phyloP scores from a whole-genome alignment of 2,113 vertebrate species.

The Xyliphius kryptos region DNA sequence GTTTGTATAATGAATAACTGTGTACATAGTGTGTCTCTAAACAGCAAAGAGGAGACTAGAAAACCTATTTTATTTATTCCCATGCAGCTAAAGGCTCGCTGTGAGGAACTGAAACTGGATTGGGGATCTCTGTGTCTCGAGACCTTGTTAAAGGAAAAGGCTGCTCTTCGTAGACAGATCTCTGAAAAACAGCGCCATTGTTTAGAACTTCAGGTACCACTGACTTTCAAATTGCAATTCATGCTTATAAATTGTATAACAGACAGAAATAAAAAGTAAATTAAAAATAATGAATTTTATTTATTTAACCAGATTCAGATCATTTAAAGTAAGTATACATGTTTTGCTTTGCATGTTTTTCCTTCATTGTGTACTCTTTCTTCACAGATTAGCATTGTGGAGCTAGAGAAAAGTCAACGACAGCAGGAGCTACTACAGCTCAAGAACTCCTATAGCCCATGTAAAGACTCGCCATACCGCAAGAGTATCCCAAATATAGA shows the following conservation, averaged over 20 bases:
- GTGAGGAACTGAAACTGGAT: slow-evolving; percentile 89
- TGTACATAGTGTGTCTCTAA: too few species aligned
- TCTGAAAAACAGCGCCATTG: slow-evolving; percentile 95
- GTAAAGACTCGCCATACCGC: slow-evolving; percentile 74
- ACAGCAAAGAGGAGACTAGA: too few species aligned
- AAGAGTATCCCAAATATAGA: slow-evolving; percentile 66
- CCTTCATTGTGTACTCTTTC: too few species aligned
- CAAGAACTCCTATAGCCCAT: slow-evolving; percentile 83
- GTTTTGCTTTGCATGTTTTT: too few species aligned
- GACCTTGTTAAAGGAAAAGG: slow-evolving; percentile 88
- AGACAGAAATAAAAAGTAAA: too few species aligned
- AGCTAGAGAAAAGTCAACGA: slow-evolving; percentile 92
- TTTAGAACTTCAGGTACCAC: slow-evolving; percentile 94
- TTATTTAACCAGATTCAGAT: too few species aligned
- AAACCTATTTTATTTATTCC: too few species aligned
- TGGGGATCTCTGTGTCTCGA: slow-evolving; percentile 94
- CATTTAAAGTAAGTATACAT: too few species aligned
- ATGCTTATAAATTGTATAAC: too few species aligned
- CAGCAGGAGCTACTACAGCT: slow-evolving; percentile 94
- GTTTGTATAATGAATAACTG: too few species aligned
- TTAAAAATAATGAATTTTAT: too few species aligned
- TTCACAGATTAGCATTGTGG: slow-evolving; percentile 91
- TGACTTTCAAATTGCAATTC: too few species aligned
- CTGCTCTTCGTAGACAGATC: slow-evolving; percentile 85
- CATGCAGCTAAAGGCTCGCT: slow-evolving; percentile 83